Evolutionary conservation across 2,888 invertebrate species (phyloP).

Genomic region (Polyommatus iphigenia): DNA sequence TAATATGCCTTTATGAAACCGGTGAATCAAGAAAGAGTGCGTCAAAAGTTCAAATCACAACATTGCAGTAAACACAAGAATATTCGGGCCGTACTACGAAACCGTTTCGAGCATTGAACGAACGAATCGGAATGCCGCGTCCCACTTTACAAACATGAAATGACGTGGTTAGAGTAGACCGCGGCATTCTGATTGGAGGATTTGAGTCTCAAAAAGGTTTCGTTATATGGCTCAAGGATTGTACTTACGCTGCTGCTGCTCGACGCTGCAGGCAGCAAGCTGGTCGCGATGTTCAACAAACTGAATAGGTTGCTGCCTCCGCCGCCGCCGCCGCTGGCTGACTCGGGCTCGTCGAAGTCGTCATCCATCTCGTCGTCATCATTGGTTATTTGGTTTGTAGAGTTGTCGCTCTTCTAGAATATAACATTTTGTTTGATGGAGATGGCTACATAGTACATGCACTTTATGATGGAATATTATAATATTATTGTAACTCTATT

Average conservation of each 20-base stretch:
- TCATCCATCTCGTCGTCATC: slow-evolving; percentile 51
- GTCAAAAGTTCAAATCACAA: not conserved
- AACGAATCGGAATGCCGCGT: no score
- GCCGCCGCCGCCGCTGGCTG: slow-evolving; percentile 38
- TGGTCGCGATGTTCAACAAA: slow-evolving; percentile 56
- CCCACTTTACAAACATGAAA: no score
- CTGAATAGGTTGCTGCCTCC: slow-evolving; percentile 66
- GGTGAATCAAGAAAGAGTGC: not conserved
- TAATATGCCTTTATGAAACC: not conserved
- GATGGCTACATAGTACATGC: no score
- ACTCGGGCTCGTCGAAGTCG: slow-evolving; percentile 46
- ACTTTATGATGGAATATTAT: no score
- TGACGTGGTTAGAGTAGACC: no score
- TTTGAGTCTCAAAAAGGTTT: no score
- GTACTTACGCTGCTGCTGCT: slow-evolving; percentile 55
- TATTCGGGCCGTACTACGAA: no score
- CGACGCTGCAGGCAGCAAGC: slow-evolving; percentile 59
- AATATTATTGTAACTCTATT: no score
- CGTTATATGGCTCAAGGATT: no score
- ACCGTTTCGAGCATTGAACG: no score
- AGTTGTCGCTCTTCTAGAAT: not conserved
- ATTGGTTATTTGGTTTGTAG: not conserved
- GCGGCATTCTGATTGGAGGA: no score
- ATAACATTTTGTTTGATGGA: not conserved
- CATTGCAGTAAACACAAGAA: no score